Conservation (phyloP, 2,888 invertebrate genomes). For the Macrosoma leucophasiata region DNA sequence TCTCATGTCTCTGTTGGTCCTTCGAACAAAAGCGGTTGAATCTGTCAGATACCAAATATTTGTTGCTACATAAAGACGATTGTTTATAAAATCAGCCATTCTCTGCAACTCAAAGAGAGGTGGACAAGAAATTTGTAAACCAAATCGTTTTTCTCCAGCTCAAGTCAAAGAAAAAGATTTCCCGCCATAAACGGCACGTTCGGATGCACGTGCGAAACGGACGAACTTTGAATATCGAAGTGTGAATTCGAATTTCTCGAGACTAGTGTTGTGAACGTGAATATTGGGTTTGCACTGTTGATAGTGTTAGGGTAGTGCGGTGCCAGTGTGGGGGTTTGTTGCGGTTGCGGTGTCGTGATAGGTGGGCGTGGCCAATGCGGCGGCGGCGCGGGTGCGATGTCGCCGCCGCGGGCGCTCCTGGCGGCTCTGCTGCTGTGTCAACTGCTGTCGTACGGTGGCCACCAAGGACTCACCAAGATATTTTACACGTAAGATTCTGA, state of each 20-base stretch:
- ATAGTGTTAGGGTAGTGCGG: slow-evolving; percentile 2
- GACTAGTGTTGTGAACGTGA: too few relatives aligned
- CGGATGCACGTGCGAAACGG: slow-evolving; percentile 5
- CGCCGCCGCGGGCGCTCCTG: slow-evolving; percentile 72
- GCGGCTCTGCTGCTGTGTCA: slow-evolving; percentile 66
- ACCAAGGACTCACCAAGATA: slow-evolving; percentile 73
- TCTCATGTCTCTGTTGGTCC: too few relatives aligned
- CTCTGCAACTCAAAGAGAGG: too few relatives aligned
- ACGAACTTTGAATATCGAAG: slow-evolving; percentile 4
- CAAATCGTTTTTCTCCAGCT: too few relatives aligned
- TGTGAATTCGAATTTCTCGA: too few relatives aligned
- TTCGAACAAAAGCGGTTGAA: too few relatives aligned
- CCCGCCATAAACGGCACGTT: slow-evolving; percentile 15
- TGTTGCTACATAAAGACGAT: too few relatives aligned
- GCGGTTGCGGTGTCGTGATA: slow-evolving; percentile 45
- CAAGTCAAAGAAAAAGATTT: too few relatives aligned
- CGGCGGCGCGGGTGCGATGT: slow-evolving; percentile 64
- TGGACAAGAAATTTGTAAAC: too few relatives aligned
- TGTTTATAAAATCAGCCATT: too few relatives aligned
- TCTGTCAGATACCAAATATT: too few relatives aligned
- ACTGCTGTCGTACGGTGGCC: slow-evolving; percentile 70
- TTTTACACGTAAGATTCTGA: slow-evolving; percentile 72
- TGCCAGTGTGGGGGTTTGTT: slow-evolving; percentile 11
- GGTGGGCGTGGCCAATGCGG: slow-evolving; percentile 65
- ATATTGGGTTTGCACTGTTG: too few relatives aligned